phyloP scores from a whole-genome alignment of 2,888 invertebrate species.

The Scaptomyza flava region DNA sequence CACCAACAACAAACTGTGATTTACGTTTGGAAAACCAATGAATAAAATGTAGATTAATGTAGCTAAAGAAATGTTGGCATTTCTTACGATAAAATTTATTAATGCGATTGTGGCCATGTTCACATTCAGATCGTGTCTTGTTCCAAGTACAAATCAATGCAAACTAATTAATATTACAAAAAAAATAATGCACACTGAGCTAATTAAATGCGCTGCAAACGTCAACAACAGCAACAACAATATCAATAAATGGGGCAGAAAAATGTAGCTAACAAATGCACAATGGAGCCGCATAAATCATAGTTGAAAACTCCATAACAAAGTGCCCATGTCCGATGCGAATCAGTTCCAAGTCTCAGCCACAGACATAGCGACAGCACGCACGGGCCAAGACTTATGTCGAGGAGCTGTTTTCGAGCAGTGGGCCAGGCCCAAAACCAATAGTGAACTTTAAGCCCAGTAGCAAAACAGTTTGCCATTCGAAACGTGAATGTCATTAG shows the following conservation, averaged over 20 bases:
- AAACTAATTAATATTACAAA: slow-evolving; percentile 58
- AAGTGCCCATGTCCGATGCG: slow-evolving; percentile 45
- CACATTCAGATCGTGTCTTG: slow-evolving; percentile 45
- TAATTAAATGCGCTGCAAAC: slow-evolving; percentile 66
- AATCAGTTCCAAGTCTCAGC: slow-evolving; percentile 24
- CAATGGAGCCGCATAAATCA: slow-evolving; percentile 69
- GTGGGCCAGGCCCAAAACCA: slow-evolving; percentile 17
- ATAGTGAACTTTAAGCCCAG: slow-evolving; percentile 64
- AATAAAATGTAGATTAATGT: slow-evolving; percentile 26
- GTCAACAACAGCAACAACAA: slow-evolving; percentile 22
- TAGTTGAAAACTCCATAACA: slow-evolving; percentile 50
- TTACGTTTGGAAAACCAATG: slow-evolving; percentile 51
- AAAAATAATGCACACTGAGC: slow-evolving; percentile 35
- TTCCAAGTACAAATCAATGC: slow-evolving; percentile 57
- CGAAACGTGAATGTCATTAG: slow-evolving; percentile 69
- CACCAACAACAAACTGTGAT: slow-evolving; percentile 43
- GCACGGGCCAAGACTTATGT: slow-evolving; percentile 37
- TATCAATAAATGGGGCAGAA: background rate
- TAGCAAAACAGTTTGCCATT: slow-evolving; percentile 42
- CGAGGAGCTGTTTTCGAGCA: slow-evolving; percentile 11
- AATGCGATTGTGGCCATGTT: slow-evolving; percentile 3
- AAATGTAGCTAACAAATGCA: slow-evolving; percentile 30
- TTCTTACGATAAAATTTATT: slow-evolving; percentile 2
- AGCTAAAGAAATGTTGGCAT: slow-evolving; percentile 36
- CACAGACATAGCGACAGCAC: slow-evolving; percentile 22